A percentile compares a stretch with the other conserved stretches of the same genome.
Evolutionary conservation across 2,797 vertebrate genomes (phyloP).

Genomic region (Manis crassicaudata): DNA sequence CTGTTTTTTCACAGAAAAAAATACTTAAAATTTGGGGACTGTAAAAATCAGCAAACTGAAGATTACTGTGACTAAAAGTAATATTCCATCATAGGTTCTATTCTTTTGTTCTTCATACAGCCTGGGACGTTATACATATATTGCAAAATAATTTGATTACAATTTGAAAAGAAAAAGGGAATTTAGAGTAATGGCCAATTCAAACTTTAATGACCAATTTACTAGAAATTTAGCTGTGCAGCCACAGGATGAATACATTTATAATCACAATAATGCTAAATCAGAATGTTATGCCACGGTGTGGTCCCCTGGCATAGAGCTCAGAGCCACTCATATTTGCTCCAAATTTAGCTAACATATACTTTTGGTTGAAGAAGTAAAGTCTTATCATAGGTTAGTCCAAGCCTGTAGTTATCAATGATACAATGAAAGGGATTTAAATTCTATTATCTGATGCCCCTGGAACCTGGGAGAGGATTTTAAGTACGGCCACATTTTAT

Average conservation of each 20-base stretch:
- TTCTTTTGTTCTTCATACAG: neutral
- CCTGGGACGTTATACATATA: neutral
- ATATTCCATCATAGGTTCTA: neutral
- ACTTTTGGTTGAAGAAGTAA: neutral
- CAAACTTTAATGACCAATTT: neutral
- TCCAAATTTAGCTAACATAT: neutral
- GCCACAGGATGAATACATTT: neutral
- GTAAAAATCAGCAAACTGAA: slow-evolving; percentile 37
- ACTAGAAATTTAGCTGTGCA: neutral
- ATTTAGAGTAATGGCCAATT: neutral
- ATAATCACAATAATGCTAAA: neutral
- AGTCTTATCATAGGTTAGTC: neutral
- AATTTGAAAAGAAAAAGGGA: neutral
- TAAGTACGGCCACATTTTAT: neutral
- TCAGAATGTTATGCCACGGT: neutral
- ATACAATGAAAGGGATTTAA: neutral
- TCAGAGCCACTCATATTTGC: neutral
- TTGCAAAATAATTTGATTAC: slow-evolving; percentile 5
- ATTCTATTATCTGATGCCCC: neutral
- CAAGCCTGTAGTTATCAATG: neutral
- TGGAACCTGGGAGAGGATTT: neutral
- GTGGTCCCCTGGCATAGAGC: neutral
- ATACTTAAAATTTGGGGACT: neutral
- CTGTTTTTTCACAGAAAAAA: neutral
- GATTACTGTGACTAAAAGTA: neutral